phyloP scores from a whole-genome alignment of 2,888 invertebrate genomes.

The Tetranychus piercei region DNA sequence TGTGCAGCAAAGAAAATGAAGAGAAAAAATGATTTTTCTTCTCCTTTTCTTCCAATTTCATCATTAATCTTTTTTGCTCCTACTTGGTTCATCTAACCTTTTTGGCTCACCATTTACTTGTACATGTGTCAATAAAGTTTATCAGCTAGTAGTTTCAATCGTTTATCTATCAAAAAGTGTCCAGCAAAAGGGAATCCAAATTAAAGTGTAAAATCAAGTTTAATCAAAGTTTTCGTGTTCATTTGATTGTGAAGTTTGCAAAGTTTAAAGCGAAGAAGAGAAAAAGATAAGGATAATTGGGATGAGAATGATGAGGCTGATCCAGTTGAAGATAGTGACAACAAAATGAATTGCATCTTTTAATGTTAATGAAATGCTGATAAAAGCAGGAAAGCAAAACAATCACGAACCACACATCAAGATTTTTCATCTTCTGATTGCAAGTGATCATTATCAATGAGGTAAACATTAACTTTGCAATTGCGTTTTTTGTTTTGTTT shows the following conservation, averaged over 20 bases:
- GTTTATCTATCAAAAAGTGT: too few relatives aligned
- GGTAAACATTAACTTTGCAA: neutral
- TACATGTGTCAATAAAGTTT: too few relatives aligned
- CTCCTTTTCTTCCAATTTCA: neutral
- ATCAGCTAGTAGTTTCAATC: too few relatives aligned
- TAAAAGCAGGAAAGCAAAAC: neutral
- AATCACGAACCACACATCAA: neutral
- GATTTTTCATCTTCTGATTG: neutral
- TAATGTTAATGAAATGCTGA: neutral
- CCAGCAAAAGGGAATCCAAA: too few relatives aligned
- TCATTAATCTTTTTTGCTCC: constrained; percentile 30
- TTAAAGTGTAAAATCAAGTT: too few relatives aligned
- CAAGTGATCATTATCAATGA: neutral
- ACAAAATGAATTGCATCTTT: too few relatives aligned
- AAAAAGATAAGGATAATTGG: neutral
- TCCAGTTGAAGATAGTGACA: neutral
- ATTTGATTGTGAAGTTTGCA: too few relatives aligned
- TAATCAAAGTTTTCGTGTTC: too few relatives aligned
- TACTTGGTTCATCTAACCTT: neutral
- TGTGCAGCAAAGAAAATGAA: too few relatives aligned
- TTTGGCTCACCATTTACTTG: too few relatives aligned
- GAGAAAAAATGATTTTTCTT: neutral
- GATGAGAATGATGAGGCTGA: neutral
- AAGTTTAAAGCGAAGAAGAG: neutral
- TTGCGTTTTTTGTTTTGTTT: too few relatives aligned